Evolutionary conservation across 1,140 invertebrate species (phyloP).

Genomic region (Vanessa atalanta): DNA sequence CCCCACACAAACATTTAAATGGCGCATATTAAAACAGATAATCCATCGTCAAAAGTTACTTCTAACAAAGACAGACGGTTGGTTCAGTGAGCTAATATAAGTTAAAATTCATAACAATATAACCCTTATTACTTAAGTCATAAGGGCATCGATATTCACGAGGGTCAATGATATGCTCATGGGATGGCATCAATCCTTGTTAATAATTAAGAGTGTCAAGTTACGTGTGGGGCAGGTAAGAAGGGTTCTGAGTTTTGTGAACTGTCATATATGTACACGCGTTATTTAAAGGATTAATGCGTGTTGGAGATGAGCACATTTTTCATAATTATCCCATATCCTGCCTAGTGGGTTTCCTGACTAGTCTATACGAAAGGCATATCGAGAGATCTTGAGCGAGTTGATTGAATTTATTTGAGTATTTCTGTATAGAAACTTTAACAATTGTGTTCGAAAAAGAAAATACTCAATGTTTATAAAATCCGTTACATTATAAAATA

Average conservation of each 20-base stretch:
- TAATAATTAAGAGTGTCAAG: conserved; percentile 72
- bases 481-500: not conserved
- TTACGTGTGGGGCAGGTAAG: conserved; percentile 45
- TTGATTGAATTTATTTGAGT: too few relatives aligned
- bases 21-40: conserved; percentile 40
- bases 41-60: conserved; percentile 43
- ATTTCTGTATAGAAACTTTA: too few relatives aligned
- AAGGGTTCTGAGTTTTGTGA: conserved; percentile 22
- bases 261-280: conserved; percentile 23
- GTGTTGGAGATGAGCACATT: conserved; percentile 5
- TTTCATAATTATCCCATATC: too few relatives aligned
- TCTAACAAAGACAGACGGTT: conserved; percentile 41
- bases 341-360: too few relatives aligned
- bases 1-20: conserved; percentile 26
- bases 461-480: too few relatives aligned
- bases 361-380: too few relatives aligned
- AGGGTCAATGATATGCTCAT: conserved; percentile 22
- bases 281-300: conserved; percentile 21
- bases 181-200: conserved; percentile 67
- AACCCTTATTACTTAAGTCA: not conserved
- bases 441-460: too few relatives aligned
- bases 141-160: conserved; percentile 3
- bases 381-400: too few relatives aligned
- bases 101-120: conserved; percentile 7
- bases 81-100: not conserved